These are phyloP conservation scores for Trichomycterus rosablanca DNA, from an alignment of 2,113 vertebrate species.

Conservation along the genomic window DNA sequence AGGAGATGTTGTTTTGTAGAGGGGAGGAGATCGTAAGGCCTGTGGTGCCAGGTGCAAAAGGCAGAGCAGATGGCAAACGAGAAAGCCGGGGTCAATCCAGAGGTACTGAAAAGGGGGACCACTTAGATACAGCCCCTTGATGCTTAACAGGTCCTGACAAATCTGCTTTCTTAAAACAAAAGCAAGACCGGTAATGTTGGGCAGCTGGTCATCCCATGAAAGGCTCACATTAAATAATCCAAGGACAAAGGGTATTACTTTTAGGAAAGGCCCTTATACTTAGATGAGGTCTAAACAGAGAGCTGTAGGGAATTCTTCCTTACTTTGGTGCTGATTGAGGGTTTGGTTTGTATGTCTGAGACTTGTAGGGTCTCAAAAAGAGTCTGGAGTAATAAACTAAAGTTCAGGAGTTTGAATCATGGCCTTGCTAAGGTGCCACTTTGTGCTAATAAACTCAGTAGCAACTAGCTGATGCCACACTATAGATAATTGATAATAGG, in stretches of 20 bases:
- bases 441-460: too few species aligned
- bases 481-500: too few species aligned
- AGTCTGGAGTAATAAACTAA: too few species aligned
- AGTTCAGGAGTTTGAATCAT: too few species aligned
- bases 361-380: too few species aligned
- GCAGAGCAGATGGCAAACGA: slow-evolving; percentile 43
- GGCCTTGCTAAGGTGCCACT: too few species aligned
- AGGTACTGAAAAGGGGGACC: slow-evolving; percentile 29
- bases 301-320: neutral
- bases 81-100: slow-evolving; percentile 30
- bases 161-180: slow-evolving; percentile 31
- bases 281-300: neutral
- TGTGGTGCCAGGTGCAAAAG: slow-evolving; percentile 24
- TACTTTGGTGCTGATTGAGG: too few species aligned
- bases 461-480: too few species aligned
- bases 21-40: slow-evolving; percentile 7
- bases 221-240: slow-evolving; percentile 27
- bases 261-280: neutral
- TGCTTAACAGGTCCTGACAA: slow-evolving; percentile 23
- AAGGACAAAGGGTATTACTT: slow-evolving; percentile 12
- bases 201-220: slow-evolving; percentile 19
- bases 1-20: neutral
- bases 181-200: neutral
- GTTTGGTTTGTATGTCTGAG: too few species aligned
- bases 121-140: slow-evolving; percentile 20